Evolutionary conservation across 2,888 invertebrate species (phyloP), one percentile per base, ranked within the genome.

Genomic region (Cyclophora albipunctata): DNA sequence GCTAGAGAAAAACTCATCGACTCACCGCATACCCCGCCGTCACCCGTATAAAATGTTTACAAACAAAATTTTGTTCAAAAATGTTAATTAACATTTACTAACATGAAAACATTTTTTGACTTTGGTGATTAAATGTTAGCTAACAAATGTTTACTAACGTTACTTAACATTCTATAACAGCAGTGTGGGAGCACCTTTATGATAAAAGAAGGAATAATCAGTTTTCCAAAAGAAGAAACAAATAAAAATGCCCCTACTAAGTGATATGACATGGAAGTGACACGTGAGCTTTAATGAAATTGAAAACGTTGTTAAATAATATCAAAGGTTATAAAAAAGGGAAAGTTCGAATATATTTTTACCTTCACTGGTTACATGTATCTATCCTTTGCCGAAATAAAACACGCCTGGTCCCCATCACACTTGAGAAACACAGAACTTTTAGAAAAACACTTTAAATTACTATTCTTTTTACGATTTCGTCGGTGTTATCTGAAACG

Each of bases 401-500:
- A 67, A 58, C 61, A 66, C 75, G 64, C 53, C 66, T 50, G 69
- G 69, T 68, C 75, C 71, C 74, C 81, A 82, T 81, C 65, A 78
- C 78, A 78, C 67, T 71, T 40, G 43, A 34, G 34, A 37, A 7
- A 66, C 58, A 59, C 59, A 60, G 64, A 51, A 60, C 55, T 65
- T 58, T 63, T 63, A 72, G 63, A 60, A 53, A 62, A 58, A 64
- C 58, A 66, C 59, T 48, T 50, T 59, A 64, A 58, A 56, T 54
- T 61, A 50, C 58, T 49, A 57, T 63, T 63, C 53, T 55, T 55
- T 63, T 67, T 56, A 56, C 55, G 57, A 59, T 58, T 58, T 65
- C 67, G 58, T 58, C 58, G 65, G 67, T 56, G 62, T 59, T 71
- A 81, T 79, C 84, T 84, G 84, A 79, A 85, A 85, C 71, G 78